These are phyloP conservation scores for Oligia latruncula DNA, from an alignment of 2,888 invertebrate species.

Conservation along the genomic window DNA sequence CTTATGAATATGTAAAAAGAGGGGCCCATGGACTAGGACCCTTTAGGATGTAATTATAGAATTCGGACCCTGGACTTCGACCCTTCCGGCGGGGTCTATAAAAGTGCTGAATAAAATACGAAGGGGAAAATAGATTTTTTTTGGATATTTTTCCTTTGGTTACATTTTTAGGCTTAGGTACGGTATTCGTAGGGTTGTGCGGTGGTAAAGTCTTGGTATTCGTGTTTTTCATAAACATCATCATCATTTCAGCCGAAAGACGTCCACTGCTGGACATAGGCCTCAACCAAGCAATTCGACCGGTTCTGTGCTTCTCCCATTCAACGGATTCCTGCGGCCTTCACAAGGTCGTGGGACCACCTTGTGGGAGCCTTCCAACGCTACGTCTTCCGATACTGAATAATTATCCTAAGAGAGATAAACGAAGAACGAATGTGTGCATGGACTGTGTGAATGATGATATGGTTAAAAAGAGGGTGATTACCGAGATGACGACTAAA, in stretches of 20 bases:
- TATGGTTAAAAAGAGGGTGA: too few species aligned
- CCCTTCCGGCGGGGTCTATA: slow-evolving; percentile 64
- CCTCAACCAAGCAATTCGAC: too few species aligned
- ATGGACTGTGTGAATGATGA: too few species aligned
- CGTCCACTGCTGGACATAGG: too few species aligned
- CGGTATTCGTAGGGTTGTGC: slow-evolving; percentile 10
- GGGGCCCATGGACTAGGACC: slow-evolving; percentile 43
- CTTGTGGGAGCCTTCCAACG: too few species aligned
- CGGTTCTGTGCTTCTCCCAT: too few species aligned
- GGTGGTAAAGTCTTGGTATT: neutral
- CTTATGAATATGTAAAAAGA: slow-evolving; percentile 68
- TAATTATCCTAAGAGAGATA: neutral
- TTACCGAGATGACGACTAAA: too few species aligned
- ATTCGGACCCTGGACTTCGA: slow-evolving; percentile 54
- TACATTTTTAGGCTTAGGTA: neutral
- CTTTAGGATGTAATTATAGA: slow-evolving; percentile 69
- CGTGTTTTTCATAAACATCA: neutral
- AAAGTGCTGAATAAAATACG: slow-evolving; percentile 66
- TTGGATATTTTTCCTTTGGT: slow-evolving; percentile 34
- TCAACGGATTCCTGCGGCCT: too few species aligned
- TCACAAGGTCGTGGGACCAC: too few species aligned
- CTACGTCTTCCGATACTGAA: too few species aligned
- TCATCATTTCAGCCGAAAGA: too few species aligned
- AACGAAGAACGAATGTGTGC: too few species aligned
- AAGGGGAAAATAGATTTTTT: slow-evolving; percentile 50